Evolutionary conservation across 2,888 invertebrate species (phyloP), one percentile per base, ranked within the genome.

Genomic region (Caprella mutica): DNA sequence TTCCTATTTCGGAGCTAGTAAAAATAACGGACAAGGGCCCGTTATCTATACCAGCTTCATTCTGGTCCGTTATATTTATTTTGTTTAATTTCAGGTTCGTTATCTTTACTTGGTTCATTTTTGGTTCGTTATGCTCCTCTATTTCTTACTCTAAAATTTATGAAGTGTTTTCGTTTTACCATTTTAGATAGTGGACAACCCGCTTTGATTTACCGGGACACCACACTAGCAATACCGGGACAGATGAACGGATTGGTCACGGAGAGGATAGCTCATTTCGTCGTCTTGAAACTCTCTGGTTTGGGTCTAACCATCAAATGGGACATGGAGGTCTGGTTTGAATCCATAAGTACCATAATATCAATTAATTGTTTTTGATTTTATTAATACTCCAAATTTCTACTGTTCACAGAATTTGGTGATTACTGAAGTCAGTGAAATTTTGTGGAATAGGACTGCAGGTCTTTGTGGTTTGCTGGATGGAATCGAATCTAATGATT

Each of bases 401-500:
- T 33, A 9, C 8, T 33, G 9, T 33, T 33, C 33, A 8, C 72
- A 83, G 79, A 79, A 81, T 69, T 71, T 82, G 60, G 74, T 88
- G 5, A 76, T 82, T 61, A 74, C 87, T 0, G 81, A 83, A 69
- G 82, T 81, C 0, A 76, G 80, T 1, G 79, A 83, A 24, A 76
- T 77, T 2, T 71, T 86, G 33, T 88, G 86, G 84, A 85, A 85
- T 68, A 80, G 82, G 67, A 85, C 87, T 0, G 81, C 81, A 61
- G 92, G 91, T 55, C 75, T 92, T 0, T 92, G 92, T 69, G 91
- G 92, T 0, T 77, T 76, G 0, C 73, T 86, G 66, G 85, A 91
- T 71, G 84, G 85, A 0, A 77, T 81, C 67, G 72, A 75, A 5
- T 73, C 73, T 6, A 84, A 87, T 68, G 90, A 91, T 70, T 76